Evolutionary conservation across 2,113 vertebrate genomes (phyloP).

Genomic region (Macroglossus sobrinus): DNA sequence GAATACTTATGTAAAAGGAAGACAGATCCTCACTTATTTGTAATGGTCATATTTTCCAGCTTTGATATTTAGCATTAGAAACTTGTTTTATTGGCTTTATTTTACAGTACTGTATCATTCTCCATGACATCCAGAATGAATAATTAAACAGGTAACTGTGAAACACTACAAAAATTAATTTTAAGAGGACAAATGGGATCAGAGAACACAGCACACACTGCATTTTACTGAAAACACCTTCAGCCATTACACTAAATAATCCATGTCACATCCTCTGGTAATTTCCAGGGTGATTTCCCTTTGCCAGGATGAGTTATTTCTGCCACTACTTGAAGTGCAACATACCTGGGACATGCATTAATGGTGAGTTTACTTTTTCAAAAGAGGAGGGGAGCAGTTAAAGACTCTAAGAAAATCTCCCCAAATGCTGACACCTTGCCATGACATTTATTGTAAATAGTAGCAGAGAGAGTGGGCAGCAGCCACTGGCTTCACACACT

Average conservation of each 20-base stretch:
- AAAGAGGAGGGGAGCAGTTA: constrained; percentile 28
- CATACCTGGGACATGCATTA: constrained; percentile 52
- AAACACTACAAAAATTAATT: constrained; percentile 77
- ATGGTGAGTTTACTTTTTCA: constrained; percentile 52
- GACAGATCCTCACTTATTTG: constrained; percentile 61
- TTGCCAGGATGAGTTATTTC: constrained; percentile 71
- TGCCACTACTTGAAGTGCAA: constrained; percentile 34
- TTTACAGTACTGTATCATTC: constrained; percentile 69
- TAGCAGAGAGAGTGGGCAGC: neutral
- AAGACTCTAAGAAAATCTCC: neutral
- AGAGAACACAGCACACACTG: constrained; percentile 67
- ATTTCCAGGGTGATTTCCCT: constrained; percentile 76
- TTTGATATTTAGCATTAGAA: constrained; percentile 73
- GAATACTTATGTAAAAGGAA: constrained; percentile 60
- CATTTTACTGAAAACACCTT: constrained; percentile 78
- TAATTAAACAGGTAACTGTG: constrained; percentile 78
- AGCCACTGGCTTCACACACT: neutral
- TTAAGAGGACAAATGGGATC: constrained; percentile 80
- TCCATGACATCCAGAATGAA: constrained; percentile 68
- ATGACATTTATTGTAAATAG: neutral
- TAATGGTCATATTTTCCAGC: constrained; percentile 58
- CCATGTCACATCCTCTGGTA: constrained; percentile 66
- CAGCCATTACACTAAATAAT: constrained; percentile 77
- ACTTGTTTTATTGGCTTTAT: constrained; percentile 69
- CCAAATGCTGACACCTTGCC: neutral